Conservation (phyloP, 2,113 vertebrate genomes). For the Erythrolamprus reginae region DNA sequence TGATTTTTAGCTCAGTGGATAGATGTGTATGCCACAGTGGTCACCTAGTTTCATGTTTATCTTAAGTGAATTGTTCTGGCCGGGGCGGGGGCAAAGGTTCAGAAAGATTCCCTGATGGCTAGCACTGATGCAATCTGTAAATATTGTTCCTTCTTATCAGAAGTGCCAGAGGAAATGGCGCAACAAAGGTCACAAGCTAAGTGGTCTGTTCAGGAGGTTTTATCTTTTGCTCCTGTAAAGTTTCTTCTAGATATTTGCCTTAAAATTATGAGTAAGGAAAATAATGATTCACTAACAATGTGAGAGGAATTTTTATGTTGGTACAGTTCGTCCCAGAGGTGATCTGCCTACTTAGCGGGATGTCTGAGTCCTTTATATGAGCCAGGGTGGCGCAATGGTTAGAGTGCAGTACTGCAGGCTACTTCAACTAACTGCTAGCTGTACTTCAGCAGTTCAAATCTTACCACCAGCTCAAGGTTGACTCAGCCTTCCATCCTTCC, state of each 20-base stretch:
- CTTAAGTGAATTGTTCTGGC: not conserved
- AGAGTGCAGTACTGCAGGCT: too few species aligned
- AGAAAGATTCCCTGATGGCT: not conserved
- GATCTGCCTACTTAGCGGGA: too few species aligned
- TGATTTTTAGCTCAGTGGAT: not conserved
- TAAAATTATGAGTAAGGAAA: too few species aligned
- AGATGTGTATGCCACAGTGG: not conserved
- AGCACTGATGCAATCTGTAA: not conserved
- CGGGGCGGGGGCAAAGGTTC: not conserved
- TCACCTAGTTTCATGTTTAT: not conserved
- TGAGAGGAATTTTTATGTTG: too few species aligned
- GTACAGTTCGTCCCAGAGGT: too few species aligned
- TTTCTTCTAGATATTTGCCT: not conserved
- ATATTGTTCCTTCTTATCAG: not conserved
- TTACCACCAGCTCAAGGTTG: too few species aligned
- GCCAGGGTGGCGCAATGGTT: too few species aligned
- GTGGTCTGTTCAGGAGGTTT: not conserved
- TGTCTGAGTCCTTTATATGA: too few species aligned
- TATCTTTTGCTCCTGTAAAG: not conserved
- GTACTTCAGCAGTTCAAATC: too few species aligned
- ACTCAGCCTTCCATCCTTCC: too few species aligned
- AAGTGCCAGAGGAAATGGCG: not conserved
- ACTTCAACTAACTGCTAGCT: too few species aligned
- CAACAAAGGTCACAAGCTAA: not conserved
- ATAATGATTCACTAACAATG: too few species aligned